These are phyloP conservation scores for Aspidoscelis tigris DNA, from an alignment of 2,113 vertebrate species.

Conservation along the genomic window DNA sequence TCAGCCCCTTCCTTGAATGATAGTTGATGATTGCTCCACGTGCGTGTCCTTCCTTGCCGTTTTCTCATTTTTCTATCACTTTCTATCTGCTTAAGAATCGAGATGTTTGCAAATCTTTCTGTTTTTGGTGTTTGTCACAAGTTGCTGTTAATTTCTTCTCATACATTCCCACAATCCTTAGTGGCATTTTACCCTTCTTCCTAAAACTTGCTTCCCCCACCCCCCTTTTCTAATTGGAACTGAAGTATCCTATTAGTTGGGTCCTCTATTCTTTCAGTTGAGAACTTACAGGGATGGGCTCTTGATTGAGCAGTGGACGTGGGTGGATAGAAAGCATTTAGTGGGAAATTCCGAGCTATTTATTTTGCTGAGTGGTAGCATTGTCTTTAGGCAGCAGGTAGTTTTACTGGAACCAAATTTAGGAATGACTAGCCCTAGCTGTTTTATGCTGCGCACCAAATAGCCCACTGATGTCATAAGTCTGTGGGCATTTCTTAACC, in stretches of 20 bases:
- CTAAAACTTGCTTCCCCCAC: conserved; percentile 67
- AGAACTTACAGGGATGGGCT: not conserved
- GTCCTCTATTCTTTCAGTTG: not conserved
- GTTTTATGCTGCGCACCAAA: too few species aligned
- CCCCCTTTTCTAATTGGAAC: conserved; percentile 41
- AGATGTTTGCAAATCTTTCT: not conserved
- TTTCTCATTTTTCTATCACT: conserved; percentile 17
- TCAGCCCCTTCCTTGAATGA: conserved; percentile 16
- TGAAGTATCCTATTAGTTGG: not conserved
- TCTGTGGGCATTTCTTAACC: not conserved
- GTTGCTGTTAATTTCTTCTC: not conserved
- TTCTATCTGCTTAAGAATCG: conserved; percentile 12
- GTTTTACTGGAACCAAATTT: not conserved
- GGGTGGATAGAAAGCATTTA: not conserved
- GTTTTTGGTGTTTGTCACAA: not conserved
- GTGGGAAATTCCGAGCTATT: not conserved
- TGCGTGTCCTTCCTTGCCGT: not conserved
- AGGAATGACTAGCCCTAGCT: not conserved
- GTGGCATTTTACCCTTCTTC: not conserved
- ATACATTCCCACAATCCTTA: too few species aligned
- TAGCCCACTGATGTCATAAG: too few species aligned
- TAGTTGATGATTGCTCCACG: conserved; percentile 29
- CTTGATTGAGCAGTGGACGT: not conserved
- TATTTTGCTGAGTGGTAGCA: not conserved
- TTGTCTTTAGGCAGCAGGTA: too few species aligned